These are phyloP conservation scores for Sporophila hypoxantha DNA, from an alignment of 2,113 vertebrate genomes.

Conservation along the genomic window DNA sequence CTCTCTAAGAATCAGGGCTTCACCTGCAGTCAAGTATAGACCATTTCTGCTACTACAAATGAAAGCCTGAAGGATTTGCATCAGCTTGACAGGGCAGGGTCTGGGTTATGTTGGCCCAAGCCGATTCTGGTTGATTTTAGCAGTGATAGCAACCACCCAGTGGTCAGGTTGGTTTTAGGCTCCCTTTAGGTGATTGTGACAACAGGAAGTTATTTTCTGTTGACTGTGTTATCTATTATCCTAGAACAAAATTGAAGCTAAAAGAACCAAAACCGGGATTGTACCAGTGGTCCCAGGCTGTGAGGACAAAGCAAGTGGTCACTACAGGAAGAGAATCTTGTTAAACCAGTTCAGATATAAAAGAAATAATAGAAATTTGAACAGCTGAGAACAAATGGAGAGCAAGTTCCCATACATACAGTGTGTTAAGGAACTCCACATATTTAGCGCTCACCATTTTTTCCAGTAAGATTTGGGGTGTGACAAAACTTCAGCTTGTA, in stretches of 20 bases:
- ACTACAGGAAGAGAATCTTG: background rate
- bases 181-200: background rate
- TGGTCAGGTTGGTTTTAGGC: background rate
- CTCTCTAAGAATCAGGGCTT: background rate
- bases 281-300: background rate
- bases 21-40: background rate
- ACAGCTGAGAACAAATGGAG: background rate
- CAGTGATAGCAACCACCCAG: fast-evolving
- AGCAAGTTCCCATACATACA: background rate
- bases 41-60: background rate
- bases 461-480: background rate
- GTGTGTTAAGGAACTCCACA: background rate
- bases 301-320: background rate
- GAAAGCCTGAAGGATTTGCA: background rate
- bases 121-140: background rate
- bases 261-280: background rate
- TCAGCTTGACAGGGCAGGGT: background rate
- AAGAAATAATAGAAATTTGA: background rate
- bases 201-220: background rate
- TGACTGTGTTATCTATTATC: background rate
- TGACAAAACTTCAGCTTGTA: background rate
- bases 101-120: background rate
- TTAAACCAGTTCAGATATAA: background rate
- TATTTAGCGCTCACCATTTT: background rate
- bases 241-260: background rate